These are phyloP conservation scores for Vipera latastei DNA, from an alignment of 2,797 vertebrate species.

Conservation along the genomic window DNA sequence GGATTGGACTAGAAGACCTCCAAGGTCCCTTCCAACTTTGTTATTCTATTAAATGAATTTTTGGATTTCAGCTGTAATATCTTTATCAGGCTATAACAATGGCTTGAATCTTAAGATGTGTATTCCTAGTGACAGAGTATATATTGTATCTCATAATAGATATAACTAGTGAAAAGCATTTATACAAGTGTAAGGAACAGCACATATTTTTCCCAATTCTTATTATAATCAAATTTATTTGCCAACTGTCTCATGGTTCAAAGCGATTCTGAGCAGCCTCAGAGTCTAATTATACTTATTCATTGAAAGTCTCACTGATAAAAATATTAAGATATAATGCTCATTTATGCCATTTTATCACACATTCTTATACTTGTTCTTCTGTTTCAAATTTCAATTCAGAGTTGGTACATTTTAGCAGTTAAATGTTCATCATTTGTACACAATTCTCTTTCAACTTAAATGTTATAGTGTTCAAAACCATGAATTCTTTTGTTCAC, in stretches of 20 bases:
- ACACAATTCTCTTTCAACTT: not conserved
- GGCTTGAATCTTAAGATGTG: not conserved
- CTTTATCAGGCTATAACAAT: not conserved
- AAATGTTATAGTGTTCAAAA: not conserved
- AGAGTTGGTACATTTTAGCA: no score
- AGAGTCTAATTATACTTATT: not conserved
- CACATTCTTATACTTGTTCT: no score
- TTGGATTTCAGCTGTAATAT: not conserved
- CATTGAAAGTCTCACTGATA: no score
- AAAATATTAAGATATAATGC: no score
- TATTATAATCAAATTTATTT: not conserved
- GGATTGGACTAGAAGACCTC: not conserved
- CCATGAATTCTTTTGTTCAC: not conserved
- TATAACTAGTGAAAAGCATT: not conserved
- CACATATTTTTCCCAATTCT: not conserved
- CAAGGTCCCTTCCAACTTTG: not conserved
- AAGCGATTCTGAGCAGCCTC: no score
- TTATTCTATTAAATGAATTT: not conserved
- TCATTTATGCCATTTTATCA: no score
- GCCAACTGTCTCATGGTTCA: no score
- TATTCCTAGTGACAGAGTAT: not conserved
- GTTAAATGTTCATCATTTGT: not conserved
- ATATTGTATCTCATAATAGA: not conserved
- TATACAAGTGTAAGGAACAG: not conserved
- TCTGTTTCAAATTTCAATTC: no score